Base-by-base conservation (phyloP, 2,888 invertebrate species). In the Heliconius ethilla region DNA sequence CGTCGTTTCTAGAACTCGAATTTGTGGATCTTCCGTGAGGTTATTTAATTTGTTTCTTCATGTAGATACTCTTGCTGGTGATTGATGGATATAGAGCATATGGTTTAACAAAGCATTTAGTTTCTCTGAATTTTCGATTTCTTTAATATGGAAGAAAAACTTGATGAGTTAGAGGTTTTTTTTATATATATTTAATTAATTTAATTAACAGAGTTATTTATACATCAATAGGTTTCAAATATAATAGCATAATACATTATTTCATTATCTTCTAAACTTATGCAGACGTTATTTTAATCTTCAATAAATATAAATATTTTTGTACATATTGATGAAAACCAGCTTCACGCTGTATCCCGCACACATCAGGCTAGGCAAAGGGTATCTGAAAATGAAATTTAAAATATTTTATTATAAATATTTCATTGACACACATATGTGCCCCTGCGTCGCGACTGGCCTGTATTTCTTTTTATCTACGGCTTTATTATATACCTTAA, bases 31-130 rank as follows among this genome's bases (percentile, higher is more conserved):
- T 92, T 92, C 89, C 87, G 86, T 87, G 87, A 90, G 33, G 90
- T 92, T 93, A 94, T 94, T 93, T 91, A 93, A 94, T 94, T 94
- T 93, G 90, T 90, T 87, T 25, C 74, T 86, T 83, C 84, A 82
- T 86, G 88, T 84, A 84, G 80, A 83, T 74, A n/a, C n/a, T 79
- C 82, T 83, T 79, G 80, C 83, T 74, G 81, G 73, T 77, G 78
- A 79, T 81, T 78, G 81, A 81, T 78, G 75, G 78, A 73, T 78
- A 62, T 75, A 45, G 72, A 78, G 37, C 45, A 51, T 51, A 59
- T 9, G 15, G 13, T 59, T 59, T 59, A 70, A 59, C 13, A 72
- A 59, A 37, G 13, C 33, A 10, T 66, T 66, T 29, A 6, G 45
- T 77, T 72, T 55, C 55, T 25, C 18, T 66, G 65, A 55, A 72